Base-by-base conservation (phyloP, 2,888 invertebrate species). In the Cantharis nigra region DNA sequence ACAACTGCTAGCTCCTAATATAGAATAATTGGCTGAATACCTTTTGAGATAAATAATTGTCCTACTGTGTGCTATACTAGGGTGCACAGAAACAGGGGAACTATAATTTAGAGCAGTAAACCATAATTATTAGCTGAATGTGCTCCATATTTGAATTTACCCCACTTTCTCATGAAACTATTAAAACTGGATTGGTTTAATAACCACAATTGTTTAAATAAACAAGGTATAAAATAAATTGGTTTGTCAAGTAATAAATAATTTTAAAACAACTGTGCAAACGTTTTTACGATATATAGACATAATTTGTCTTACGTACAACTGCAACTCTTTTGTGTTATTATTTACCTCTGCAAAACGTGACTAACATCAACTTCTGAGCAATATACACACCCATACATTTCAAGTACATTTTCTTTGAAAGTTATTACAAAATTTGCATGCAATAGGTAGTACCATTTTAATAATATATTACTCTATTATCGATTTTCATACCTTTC, bases 351-450 rank as follows among this genome's bases (percentile, higher is more conserved):
- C 72, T 71, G 26, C 26, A 62, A 65, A 49, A 69, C 77, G 77
- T 77, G 77, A 74, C 74, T 74, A 63, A 74, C 71, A 74, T 70
- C 71, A 77, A 74, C 63, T 67, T 23, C 11, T 71, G 63, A 76
- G 28, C 72, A 76, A 71, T 70, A 71, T 75, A 71, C 74, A 77
- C 70, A 69, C 67, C 71, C 73, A 49, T 28, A 62, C 62, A 26
- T 18, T 69, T 30, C 49, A 49, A 49, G 49, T 49, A 49, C 49
- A 49, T 49, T 49, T 49, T 9, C n/a, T 49, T 49, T 49, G 7
- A 49, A 49, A 49, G 49, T 49, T 49, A 49, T 49, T 49, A 49
- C n/a, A 49, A 49, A 49, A 49, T 49, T 49, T 49, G 49, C 49
- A 49, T 49, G 49, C 49, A 49, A 49, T 49, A 49, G n/a, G 49